Conservation (phyloP, 2,797 vertebrate species). For the Scarus forsteni region DNA sequence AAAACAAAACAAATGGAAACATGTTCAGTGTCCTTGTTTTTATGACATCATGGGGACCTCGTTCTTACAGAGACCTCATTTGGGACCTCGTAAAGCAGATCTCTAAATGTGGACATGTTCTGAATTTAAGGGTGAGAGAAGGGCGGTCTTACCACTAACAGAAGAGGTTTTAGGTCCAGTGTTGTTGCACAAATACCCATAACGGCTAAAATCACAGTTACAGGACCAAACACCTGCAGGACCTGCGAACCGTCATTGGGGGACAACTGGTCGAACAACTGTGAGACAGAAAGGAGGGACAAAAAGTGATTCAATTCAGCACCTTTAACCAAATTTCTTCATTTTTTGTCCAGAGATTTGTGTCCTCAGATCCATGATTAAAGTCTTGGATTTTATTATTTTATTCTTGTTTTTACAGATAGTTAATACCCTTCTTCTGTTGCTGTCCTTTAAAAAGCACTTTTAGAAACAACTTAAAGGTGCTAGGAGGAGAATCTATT, state of each 20-base stretch:
- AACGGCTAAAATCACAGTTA: constrained; percentile 66
- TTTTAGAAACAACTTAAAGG: no score
- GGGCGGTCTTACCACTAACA: constrained; percentile 64
- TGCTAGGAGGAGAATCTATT: no score
- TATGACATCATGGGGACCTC: not conserved
- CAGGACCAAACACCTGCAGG: constrained; percentile 69
- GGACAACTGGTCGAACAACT: constrained; percentile 67
- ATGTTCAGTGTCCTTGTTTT: not conserved
- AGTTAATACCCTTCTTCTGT: no score
- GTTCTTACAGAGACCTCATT: no score
- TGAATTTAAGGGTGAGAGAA: not conserved
- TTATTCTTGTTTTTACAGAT: no score
- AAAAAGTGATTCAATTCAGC: not conserved
- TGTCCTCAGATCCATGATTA: no score
- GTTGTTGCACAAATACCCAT: constrained; percentile 62
- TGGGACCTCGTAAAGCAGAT: not conserved
- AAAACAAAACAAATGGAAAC: constrained; percentile 7
- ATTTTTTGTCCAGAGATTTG: no score
- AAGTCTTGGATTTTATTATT: no score
- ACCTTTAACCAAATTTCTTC: no score
- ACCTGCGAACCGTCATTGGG: constrained; percentile 57
- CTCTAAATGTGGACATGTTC: not conserved
- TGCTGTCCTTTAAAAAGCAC: no score
- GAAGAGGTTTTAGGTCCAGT: constrained; percentile 59
- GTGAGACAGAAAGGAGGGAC: not conserved